Percentiles rank a stretch among this genome's conserved stretches.
phyloP scores from a whole-genome alignment of 2,888 invertebrate species.

The Cetonia aurata region DNA sequence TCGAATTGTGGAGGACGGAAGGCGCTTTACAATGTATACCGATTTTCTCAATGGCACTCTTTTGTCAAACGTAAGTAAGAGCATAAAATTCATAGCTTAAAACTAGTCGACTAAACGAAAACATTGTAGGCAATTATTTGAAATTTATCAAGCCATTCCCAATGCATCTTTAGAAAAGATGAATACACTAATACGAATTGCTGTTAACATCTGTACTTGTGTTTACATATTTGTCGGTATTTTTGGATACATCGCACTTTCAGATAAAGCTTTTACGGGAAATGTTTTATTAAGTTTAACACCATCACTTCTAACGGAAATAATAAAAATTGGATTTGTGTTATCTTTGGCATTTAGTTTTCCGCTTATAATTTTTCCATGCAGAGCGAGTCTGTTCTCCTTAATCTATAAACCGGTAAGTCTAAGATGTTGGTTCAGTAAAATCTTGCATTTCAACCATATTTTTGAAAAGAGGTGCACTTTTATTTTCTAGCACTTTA shows the following conservation, averaged over 20 bases:
- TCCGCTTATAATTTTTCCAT: constrained; percentile 96
- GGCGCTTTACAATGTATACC: constrained; percentile 94
- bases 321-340: constrained; percentile 95
- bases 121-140: constrained; percentile 82
- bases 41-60: constrained; percentile 96
- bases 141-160: constrained; percentile 91
- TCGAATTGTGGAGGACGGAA: constrained; percentile 85
- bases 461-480: too few relatives aligned
- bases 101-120: background rate
- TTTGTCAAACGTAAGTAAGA: constrained; percentile 89
- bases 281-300: constrained; percentile 92
- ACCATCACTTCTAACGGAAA: constrained; percentile 84
- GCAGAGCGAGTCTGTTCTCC: constrained; percentile 93
- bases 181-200: constrained; percentile 87
- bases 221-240: constrained; percentile 93
- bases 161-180: constrained; percentile 91
- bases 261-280: constrained; percentile 81
- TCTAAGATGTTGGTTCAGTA: too few relatives aligned
- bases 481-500: too few relatives aligned
- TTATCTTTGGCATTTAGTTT: constrained; percentile 96
- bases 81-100: background rate
- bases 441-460: too few relatives aligned
- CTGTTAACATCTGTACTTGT: constrained; percentile 90
- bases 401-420: constrained; percentile 86
- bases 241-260: constrained; percentile 90